Conservation (phyloP, 2,888 invertebrate species). For the Acleris cristana region DNA sequence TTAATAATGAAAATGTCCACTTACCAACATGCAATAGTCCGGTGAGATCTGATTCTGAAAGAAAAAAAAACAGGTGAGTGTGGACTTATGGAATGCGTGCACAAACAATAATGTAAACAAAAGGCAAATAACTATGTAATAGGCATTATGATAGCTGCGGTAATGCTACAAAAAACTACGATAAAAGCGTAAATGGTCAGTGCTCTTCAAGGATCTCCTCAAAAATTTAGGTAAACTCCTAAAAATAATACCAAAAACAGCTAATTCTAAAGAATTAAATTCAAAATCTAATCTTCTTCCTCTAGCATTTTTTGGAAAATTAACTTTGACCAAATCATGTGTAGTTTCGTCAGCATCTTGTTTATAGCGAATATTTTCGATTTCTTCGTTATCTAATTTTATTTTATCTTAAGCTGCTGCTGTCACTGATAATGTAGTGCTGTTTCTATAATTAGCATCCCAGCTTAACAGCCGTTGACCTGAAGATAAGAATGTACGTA, state of each 20-base stretch:
- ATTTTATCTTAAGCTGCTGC: slow-evolving; percentile 3
- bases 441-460: slow-evolving; percentile 21
- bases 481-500: slow-evolving; percentile 23
- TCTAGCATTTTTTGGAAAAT: no score
- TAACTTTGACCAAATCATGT: no score
- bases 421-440: slow-evolving; percentile 14
- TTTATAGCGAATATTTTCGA: no score
- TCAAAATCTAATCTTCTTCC: no score
- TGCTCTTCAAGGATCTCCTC: no score
- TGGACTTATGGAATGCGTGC: slow-evolving; percentile 53
- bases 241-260: no score
- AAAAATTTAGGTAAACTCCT: no score
- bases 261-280: no score
- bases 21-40: slow-evolving; percentile 86
- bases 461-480: slow-evolving; percentile 31
- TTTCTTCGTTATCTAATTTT: no score
- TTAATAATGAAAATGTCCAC: slow-evolving; percentile 55
- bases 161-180: no score
- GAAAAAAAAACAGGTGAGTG: slow-evolving; percentile 66
- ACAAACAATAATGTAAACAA: slow-evolving; percentile 43
- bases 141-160: not conserved
- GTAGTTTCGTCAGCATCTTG: no score
- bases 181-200: no score
- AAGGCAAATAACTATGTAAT: slow-evolving; percentile 30
- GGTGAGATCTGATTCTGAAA: slow-evolving; percentile 87